Conservation (phyloP, 37 sponge, comb jelly and placozoan genomes). For the Cliona cf. orientalis region DNA sequence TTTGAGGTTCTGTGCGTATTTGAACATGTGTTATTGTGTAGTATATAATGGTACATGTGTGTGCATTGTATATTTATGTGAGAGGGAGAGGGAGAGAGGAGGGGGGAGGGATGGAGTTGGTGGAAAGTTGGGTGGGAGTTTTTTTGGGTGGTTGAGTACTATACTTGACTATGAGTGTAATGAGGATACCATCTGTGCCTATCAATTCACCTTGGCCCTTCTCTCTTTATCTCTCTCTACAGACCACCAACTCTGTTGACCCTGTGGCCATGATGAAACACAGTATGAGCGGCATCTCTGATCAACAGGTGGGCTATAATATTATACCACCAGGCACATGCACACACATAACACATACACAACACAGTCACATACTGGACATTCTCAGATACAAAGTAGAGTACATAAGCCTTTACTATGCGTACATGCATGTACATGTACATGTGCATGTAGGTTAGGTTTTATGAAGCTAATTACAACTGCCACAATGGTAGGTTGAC, state of each 20-base stretch:
- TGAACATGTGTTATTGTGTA: not conserved
- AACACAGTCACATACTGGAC: too few species aligned
- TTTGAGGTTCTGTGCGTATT: too few species aligned
- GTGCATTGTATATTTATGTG: not conserved
- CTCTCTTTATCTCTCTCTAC: not conserved
- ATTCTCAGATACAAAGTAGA: too few species aligned
- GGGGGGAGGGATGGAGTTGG: not conserved
- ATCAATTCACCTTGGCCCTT: not conserved
- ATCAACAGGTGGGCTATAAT: constrained; percentile 64
- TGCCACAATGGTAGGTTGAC: too few species aligned
- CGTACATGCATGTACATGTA: not conserved
- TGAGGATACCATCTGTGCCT: not conserved
- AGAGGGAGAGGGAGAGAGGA: not conserved
- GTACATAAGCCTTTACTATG: too few species aligned
- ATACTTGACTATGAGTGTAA: not conserved
- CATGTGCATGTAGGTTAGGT: not conserved
- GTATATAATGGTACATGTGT: not conserved
- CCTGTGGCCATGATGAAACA: constrained; percentile 81
- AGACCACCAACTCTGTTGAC: constrained; percentile 46
- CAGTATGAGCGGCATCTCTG: constrained; percentile 76
- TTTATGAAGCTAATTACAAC: too few species aligned
- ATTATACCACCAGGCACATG: too few species aligned
- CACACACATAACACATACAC: too few species aligned
- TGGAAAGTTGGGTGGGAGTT: not conserved
- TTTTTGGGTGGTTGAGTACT: not conserved